Percentiles rank a stretch among this genome's conserved stretches.
Evolutionary conservation across 2,797 vertebrate species (phyloP).

Genomic region (Podargus strigoides): DNA sequence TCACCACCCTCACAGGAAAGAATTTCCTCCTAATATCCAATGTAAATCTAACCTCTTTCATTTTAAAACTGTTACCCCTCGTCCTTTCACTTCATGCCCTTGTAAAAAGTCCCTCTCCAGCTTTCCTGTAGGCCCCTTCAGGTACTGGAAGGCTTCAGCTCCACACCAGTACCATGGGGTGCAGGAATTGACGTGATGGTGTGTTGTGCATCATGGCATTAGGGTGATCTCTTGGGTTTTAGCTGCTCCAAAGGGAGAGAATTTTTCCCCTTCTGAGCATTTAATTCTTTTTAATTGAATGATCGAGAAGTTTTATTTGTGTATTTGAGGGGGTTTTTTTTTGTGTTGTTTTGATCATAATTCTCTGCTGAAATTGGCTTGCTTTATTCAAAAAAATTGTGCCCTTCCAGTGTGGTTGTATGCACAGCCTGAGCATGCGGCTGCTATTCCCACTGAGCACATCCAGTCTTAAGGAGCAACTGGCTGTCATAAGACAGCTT

Average conservation of each 20-base stretch:
- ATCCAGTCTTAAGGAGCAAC: background rate
- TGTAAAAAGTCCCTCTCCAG: too few species aligned
- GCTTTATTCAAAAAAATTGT: background rate
- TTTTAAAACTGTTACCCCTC: too few species aligned
- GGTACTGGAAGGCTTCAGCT: too few species aligned
- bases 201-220: accelerated
- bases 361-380: background rate
- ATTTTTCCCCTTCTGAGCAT: accelerated
- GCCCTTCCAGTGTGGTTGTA: background rate
- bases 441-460: background rate
- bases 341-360: background rate
- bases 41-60: too few species aligned
- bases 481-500: background rate
- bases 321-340: background rate
- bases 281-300: background rate
- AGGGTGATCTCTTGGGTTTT: background rate
- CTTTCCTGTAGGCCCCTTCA: too few species aligned
- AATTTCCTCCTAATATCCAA: too few species aligned
- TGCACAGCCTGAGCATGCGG: background rate
- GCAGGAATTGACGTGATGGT: too few species aligned
- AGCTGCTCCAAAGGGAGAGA: background rate
- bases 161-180: accelerated
- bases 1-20: too few species aligned
- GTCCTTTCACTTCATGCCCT: too few species aligned
- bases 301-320: background rate